These are phyloP conservation scores for Channa maculata DNA, from an alignment of 2,113 vertebrate genomes.

Conservation along the genomic window DNA sequence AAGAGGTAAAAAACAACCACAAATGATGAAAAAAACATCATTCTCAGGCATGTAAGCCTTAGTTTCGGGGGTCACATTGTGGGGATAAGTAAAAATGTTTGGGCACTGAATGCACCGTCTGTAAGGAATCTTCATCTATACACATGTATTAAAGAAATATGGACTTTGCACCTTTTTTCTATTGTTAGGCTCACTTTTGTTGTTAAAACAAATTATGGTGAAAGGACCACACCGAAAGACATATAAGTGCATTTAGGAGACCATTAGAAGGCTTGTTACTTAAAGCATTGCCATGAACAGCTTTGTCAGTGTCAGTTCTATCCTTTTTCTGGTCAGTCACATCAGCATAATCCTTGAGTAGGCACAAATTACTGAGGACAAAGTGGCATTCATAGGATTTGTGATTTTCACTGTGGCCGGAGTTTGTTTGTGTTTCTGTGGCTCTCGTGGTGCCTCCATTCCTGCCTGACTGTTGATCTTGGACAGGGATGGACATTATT, in stretches of 20 bases:
- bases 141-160: background rate
- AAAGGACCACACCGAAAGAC: slow-evolving; percentile 19
- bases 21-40: background rate
- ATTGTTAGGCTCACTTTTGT: slow-evolving; percentile 18
- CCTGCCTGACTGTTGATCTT: slow-evolving; percentile 75
- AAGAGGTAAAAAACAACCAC: slow-evolving; percentile 36
- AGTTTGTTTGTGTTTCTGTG: slow-evolving; percentile 51
- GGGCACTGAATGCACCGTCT: background rate
- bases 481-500: slow-evolving; percentile 57
- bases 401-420: slow-evolving; percentile 31
- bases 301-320: slow-evolving; percentile 24
- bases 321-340: slow-evolving; percentile 40
- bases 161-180: background rate
- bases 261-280: slow-evolving; percentile 38
- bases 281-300: slow-evolving; percentile 45
- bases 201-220: slow-evolving; percentile 3
- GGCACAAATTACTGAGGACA: slow-evolving; percentile 47
- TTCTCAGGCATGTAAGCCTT: background rate
- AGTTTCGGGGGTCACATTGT: background rate
- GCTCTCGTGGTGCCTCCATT: slow-evolving; percentile 63
- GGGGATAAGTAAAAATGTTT: background rate
- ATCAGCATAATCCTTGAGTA: slow-evolving; percentile 16
- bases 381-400: slow-evolving; percentile 26
- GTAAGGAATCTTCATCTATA: background rate
- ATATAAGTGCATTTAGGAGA: slow-evolving; percentile 27